phyloP scores from a whole-genome alignment of 2,797 vertebrate genomes.

The Mormyrus proboscirostris region DNA sequence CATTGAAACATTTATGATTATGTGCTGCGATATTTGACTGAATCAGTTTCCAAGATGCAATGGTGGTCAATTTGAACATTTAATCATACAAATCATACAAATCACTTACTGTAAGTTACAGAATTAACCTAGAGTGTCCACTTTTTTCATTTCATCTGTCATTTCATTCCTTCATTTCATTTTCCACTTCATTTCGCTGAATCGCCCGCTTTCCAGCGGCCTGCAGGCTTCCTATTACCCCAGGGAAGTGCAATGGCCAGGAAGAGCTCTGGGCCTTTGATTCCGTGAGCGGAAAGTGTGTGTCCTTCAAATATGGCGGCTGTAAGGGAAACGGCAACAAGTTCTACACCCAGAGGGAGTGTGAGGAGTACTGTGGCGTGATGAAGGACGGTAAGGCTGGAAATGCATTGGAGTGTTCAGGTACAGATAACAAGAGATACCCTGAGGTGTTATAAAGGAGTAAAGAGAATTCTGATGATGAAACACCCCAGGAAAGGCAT shows the following conservation, averaged over 20 bases:
- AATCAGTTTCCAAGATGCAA: neutral
- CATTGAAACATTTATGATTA: neutral
- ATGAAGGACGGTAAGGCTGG: conserved; percentile 61
- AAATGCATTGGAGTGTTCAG: neutral
- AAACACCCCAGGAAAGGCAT: neutral
- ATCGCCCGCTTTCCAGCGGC: conserved; percentile 52
- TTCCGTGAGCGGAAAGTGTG: conserved; percentile 62
- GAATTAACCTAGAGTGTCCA: neutral
- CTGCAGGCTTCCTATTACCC: conserved; percentile 73
- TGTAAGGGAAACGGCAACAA: conserved; percentile 84
- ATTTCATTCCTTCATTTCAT: neutral
- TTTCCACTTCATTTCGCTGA: neutral
- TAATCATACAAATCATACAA: neutral
- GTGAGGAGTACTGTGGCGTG: conserved; percentile 84
- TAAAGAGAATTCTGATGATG: neutral
- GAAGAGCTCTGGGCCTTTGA: conserved; percentile 72
- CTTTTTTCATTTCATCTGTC: neutral
- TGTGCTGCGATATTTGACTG: neutral
- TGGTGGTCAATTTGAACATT: neutral
- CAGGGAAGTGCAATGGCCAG: conserved; percentile 53
- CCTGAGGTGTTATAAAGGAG: neutral
- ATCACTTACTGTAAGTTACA: neutral
- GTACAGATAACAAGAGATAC: neutral
- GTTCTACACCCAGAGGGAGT: conserved; percentile 90
- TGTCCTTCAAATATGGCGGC: conserved; percentile 62